These are phyloP conservation scores for Torymus tubicola DNA, from an alignment of 2,888 invertebrate species.

Conservation along the genomic window DNA sequence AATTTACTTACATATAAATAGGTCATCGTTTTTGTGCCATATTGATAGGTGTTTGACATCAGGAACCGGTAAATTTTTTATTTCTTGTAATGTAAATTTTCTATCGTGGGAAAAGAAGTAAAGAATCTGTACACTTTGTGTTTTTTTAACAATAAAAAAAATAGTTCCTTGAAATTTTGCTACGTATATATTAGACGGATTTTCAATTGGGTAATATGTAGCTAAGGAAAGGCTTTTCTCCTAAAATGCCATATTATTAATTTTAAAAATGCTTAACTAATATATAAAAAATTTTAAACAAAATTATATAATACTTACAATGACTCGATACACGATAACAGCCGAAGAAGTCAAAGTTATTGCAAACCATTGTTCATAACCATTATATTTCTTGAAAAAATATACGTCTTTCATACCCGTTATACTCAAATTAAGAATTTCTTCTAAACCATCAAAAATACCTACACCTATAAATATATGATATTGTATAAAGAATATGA, in stretches of 20 bases:
- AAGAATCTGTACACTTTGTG: slow-evolving; percentile 3
- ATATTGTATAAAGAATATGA: background rate
- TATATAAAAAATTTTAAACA: background rate
- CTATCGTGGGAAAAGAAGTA: slow-evolving; percentile 11
- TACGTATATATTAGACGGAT: slow-evolving; percentile 19
- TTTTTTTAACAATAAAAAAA: slow-evolving; percentile 20
- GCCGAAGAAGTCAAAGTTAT: slow-evolving; percentile 9
- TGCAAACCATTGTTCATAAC: slow-evolving; percentile 27
- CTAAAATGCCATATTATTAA: slow-evolving; percentile 8
- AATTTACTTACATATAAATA: slow-evolving; percentile 33
- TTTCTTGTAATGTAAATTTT: slow-evolving; percentile 24
- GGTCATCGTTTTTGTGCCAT: slow-evolving; percentile 5
- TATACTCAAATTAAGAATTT: slow-evolving; percentile 15
- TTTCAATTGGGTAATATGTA: background rate
- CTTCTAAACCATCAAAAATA: slow-evolving; percentile 38
- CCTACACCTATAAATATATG: slow-evolving; percentile 17
- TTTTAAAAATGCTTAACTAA: background rate
- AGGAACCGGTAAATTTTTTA: background rate
- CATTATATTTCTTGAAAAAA: slow-evolving; percentile 29
- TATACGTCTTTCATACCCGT: slow-evolving; percentile 18
- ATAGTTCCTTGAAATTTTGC: slow-evolving; percentile 7
- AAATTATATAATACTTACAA: slow-evolving; percentile 35
- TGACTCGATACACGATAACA: slow-evolving; percentile 10
- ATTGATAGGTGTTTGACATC: slow-evolving; percentile 20
- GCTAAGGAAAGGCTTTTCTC: background rate